Evolutionary conservation across 2,888 invertebrate species (phyloP).

Genomic region (Augiades crinisus): DNA sequence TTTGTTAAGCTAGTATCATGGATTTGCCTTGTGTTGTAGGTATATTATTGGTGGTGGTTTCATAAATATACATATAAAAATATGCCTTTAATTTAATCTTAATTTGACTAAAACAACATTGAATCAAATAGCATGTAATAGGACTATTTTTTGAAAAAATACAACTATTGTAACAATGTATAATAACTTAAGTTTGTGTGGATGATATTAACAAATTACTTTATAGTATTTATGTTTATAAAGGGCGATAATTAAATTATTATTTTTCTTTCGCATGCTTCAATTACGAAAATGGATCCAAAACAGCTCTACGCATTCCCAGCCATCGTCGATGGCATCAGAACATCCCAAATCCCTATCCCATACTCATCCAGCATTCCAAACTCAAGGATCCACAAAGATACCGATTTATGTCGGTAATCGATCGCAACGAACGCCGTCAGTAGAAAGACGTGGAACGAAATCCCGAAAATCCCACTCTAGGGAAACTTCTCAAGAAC

Average conservation of each 20-base stretch:
- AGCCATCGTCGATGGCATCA: constrained; percentile 76
- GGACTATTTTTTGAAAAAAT: neutral
- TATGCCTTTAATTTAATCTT: too few relatives aligned
- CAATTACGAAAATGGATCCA: constrained; percentile 61
- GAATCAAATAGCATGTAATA: neutral
- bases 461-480: constrained; percentile 57
- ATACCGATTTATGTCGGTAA: constrained; percentile 87
- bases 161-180: constrained; percentile 17
- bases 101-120: neutral
- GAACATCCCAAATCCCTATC: constrained; percentile 73
- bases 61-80: neutral
- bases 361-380: constrained; percentile 79
- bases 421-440: constrained; percentile 81
- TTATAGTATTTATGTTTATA: constrained; percentile 37
- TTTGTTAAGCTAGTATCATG: constrained; percentile 18
- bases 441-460: constrained; percentile 62
- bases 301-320: constrained; percentile 78
- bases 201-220: constrained; percentile 28
- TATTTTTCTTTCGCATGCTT: constrained; percentile 71
- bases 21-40: constrained; percentile 17
- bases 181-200: constrained; percentile 20
- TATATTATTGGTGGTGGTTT: constrained; percentile 30
- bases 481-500: constrained; percentile 68
- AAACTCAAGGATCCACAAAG: constrained; percentile 85
- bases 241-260: constrained; percentile 33